Conservation (phyloP, 2,113 vertebrate species). For the Pelusios castaneus region DNA sequence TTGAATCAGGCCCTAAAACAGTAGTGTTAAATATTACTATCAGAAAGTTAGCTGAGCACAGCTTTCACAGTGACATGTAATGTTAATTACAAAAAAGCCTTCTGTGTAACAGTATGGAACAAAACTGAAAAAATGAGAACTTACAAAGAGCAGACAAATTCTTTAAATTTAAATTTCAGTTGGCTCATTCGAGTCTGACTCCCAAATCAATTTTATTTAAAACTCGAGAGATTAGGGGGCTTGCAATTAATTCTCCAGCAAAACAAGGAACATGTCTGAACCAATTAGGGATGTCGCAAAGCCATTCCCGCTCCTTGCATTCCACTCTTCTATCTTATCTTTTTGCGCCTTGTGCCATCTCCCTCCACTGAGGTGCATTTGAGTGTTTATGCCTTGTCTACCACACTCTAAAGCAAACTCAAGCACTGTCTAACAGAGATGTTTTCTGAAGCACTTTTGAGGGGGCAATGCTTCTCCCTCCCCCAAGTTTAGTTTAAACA, state of each 20-base stretch:
- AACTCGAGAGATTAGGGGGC: neutral
- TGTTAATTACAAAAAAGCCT: neutral
- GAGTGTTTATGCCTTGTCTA: neutral
- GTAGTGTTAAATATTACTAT: rapidly evolving
- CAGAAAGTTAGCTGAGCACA: neutral
- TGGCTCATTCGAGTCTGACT: neutral
- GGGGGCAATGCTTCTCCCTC: neutral
- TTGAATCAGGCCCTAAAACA: neutral
- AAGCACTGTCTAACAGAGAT: neutral
- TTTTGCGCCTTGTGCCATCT: rapidly evolving
- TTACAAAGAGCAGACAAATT: neutral
- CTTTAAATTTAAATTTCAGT: neutral
- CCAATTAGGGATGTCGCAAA: neutral
- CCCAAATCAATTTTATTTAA: neutral
- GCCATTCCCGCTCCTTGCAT: neutral
- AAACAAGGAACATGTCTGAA: neutral
- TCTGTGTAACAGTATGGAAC: neutral
- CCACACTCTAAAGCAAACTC: neutral
- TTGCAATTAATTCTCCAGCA: neutral
- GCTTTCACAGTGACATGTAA: neutral
- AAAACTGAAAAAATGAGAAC: neutral
- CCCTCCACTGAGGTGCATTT: neutral
- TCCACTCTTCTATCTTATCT: neutral
- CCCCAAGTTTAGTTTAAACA: constrained; percentile 13
- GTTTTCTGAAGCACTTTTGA: constrained; percentile 6